These are phyloP conservation scores for Antennarius maculatus DNA, from an alignment of 2,797 vertebrate species.

Conservation along the genomic window DNA sequence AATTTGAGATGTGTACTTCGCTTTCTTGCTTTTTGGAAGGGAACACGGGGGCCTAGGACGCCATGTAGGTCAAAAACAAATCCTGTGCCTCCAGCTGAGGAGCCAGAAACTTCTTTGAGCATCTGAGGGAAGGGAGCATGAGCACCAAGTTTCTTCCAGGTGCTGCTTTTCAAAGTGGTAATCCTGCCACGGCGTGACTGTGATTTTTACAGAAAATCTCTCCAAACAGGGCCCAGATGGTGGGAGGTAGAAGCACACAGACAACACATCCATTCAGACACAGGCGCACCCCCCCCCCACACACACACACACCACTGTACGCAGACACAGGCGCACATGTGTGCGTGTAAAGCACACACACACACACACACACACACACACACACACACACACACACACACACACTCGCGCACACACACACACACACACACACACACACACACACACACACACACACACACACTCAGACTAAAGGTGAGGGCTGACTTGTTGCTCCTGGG, in stretches of 20 bases:
- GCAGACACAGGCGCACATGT: constrained; percentile 36
- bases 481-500: constrained; percentile 73
- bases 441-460: constrained; percentile 45
- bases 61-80: constrained; percentile 80
- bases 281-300: constrained; percentile 36
- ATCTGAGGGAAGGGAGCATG: constrained; percentile 66
- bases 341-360: constrained; percentile 42
- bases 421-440: not conserved
- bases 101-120: constrained; percentile 75
- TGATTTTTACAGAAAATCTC: constrained; percentile 77
- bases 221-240: constrained; percentile 76
- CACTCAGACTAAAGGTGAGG: constrained; percentile 69
- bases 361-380: constrained; percentile 44
- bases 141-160: constrained; percentile 75
- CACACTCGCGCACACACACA: constrained; percentile 43
- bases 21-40: constrained; percentile 55
- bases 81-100: constrained; percentile 75
- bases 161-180: constrained; percentile 77
- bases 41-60: constrained; percentile 64
- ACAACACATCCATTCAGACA: constrained; percentile 44
- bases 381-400: constrained; percentile 6
- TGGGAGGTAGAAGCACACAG: constrained; percentile 64
- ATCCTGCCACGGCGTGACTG: constrained; percentile 76
- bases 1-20: constrained; percentile 61
- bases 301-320: constrained; percentile 20